Evolutionary conservation across 1,140 invertebrate genomes (phyloP).

Genomic region (Diorhabda carinulata): DNA sequence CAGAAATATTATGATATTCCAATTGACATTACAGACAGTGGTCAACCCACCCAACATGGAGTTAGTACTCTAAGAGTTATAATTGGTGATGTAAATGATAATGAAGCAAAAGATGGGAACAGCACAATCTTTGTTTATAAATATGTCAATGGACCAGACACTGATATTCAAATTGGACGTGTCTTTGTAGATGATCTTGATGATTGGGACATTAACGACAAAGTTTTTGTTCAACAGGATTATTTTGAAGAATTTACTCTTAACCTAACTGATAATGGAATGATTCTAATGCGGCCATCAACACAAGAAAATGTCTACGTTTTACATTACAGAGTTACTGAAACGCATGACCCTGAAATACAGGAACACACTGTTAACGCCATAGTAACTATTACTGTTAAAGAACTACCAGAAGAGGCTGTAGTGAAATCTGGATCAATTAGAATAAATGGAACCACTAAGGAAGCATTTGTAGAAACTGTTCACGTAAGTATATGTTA

Average conservation of each 20-base stretch:
- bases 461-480: constrained; percentile 76
- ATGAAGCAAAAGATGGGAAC: constrained; percentile 72
- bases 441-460: constrained; percentile 72
- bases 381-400: constrained; percentile 77
- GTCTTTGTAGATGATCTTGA: constrained; percentile 89
- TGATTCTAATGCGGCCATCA: constrained; percentile 75
- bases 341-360: constrained; percentile 52
- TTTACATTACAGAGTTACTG: constrained; percentile 68
- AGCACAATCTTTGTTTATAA: constrained; percentile 91
- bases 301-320: constrained; percentile 65
- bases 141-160: constrained; percentile 59
- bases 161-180: constrained; percentile 74
- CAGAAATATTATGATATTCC: constrained; percentile 82
- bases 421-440: constrained; percentile 87
- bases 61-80: constrained; percentile 77
- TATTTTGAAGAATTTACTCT: constrained; percentile 61
- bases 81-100: constrained; percentile 90
- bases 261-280: constrained; percentile 63
- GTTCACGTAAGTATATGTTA: constrained; percentile 45
- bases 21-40: constrained; percentile 82
- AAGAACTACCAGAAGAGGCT: constrained; percentile 83
- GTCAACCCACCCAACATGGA: constrained; percentile 64
- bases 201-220: constrained; percentile 91
- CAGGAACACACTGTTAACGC: constrained; percentile 66
- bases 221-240: constrained; percentile 68